Base-by-base conservation (phyloP, 2,888 invertebrate species). In the Calameuta filiformis region DNA sequence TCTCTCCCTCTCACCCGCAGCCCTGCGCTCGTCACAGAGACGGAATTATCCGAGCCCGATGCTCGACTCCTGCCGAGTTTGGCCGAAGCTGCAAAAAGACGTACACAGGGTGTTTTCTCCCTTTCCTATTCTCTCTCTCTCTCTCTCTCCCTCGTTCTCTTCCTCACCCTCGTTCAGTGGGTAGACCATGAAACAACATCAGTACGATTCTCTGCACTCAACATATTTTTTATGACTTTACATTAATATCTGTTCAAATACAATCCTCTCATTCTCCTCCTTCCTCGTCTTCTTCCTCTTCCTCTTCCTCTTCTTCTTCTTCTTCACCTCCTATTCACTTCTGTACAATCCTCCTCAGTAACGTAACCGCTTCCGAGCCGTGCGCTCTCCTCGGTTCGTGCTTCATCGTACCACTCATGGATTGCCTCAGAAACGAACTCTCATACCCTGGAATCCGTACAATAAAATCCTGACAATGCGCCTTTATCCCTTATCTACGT, bases 111-210 rank as follows among this genome's bases (percentile, higher is more conserved):
- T 56, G 56, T 23, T 56, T 56, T 56, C 56, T 75, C 12, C 73
- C 33, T 30, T 56, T 40, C 23, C 35, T 31, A 23, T 11, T 75
- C 31, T 75, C 31, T 35, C 40, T 11, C 35, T 56, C 76, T 33
- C 34, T 56, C 15, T 40, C 56, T 35, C 56, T 0, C 35, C 35
- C 11, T 35, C 12, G 11, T 23, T 73, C n/a, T 30, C 4, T 56
- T 56, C 56, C 56, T 40, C 71, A 35, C 34, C 73, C 71, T 37
- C 73, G 68, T 73, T 76, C 76, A 71, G 71, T 40, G 34, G 73
- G n/a, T n/a, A 73, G 40, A 73, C 56, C 56, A 56, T 56, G 56
- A 56, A 56, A 23, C 37, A 12, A 37, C 6, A 3, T 15, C 56
- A 56, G 23, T 56, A 9, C 56, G 23, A 56, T 15, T 23, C 9